Evolutionary conservation across 2,888 invertebrate species (phyloP).

Genomic region (Panorpa germanica): DNA sequence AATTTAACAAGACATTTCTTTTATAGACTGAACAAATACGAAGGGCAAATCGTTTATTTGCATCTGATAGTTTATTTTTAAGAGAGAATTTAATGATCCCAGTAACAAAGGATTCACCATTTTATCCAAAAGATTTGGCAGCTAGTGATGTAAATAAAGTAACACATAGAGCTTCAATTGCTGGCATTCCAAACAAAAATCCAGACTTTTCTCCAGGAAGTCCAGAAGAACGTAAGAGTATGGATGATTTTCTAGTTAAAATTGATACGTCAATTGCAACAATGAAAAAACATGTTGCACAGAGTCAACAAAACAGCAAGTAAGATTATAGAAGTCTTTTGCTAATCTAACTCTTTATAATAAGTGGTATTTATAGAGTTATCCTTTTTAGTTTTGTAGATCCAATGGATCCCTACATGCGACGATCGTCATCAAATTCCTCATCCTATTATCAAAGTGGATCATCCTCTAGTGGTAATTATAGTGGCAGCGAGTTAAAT

Average conservation of each 20-base stretch:
- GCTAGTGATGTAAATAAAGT: constrained; percentile 13
- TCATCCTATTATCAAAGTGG: constrained; percentile 18
- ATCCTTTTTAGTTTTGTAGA: no score
- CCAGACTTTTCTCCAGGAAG: constrained; percentile 33
- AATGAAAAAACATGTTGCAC: constrained; percentile 67
- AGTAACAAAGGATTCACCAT: constrained; percentile 42
- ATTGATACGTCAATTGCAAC: constrained; percentile 70
- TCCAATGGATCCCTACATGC: constrained; percentile 24
- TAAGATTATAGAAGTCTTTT: constrained; percentile 30
- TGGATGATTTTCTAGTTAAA: constrained; percentile 64
- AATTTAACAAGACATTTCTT: constrained; percentile 13
- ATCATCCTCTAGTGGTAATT: constrained; percentile 20
- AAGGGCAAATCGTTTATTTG: constrained; percentile 77
- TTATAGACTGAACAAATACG: constrained; percentile 86
- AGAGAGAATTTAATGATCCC: constrained; percentile 79
- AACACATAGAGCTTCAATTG: constrained; percentile 35
- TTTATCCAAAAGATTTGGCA: constrained; percentile 32
- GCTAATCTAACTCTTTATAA: not conserved
- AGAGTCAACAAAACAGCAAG: constrained; percentile 64
- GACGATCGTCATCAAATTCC: constrained; percentile 26
- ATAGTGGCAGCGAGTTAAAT: constrained; percentile 32
- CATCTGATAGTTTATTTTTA: constrained; percentile 83
- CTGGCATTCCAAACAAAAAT: constrained; percentile 25
- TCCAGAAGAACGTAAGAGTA: constrained; percentile 52
- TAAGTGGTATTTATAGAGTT: no score